Conservation (phyloP, 1,140 invertebrate species). For the Pteromalus puparum region DNA sequence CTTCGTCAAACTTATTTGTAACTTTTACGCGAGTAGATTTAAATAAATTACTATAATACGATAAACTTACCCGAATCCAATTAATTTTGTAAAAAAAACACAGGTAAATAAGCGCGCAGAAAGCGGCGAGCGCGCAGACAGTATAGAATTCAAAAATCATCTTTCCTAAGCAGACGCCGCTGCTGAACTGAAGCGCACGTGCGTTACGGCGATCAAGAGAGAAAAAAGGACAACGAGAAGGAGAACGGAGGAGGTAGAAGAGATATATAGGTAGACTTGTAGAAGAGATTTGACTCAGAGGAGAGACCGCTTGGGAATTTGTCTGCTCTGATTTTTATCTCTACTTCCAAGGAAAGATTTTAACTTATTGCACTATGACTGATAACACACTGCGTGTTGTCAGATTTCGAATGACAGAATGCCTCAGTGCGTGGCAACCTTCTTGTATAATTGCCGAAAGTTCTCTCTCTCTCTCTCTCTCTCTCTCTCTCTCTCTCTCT, state of each 20-base stretch:
- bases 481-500: no score
- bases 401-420: no score
- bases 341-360: no score
- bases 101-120: constrained; percentile 51
- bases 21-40: no score
- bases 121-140: constrained; percentile 24
- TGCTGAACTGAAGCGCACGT: constrained; percentile 32
- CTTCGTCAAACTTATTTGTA: no score
- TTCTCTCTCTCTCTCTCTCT: no score
- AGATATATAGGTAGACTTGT: constrained; percentile 40
- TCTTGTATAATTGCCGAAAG: no score
- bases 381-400: no score
- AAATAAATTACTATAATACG: no score
- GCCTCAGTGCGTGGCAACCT: no score
- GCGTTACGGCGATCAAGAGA: constrained; percentile 36
- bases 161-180: constrained; percentile 42
- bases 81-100: constrained; percentile 68
- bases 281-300: constrained; percentile 11
- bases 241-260: constrained; percentile 27
- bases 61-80: constrained; percentile 65
- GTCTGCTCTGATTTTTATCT: background rate
- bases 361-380: no score
- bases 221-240: constrained; percentile 18
- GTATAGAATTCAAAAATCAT: constrained; percentile 42
- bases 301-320: constrained; percentile 22